These are phyloP conservation scores for Melanitta fusca DNA, from an alignment of 2,797 vertebrate species.

Conservation along the genomic window DNA sequence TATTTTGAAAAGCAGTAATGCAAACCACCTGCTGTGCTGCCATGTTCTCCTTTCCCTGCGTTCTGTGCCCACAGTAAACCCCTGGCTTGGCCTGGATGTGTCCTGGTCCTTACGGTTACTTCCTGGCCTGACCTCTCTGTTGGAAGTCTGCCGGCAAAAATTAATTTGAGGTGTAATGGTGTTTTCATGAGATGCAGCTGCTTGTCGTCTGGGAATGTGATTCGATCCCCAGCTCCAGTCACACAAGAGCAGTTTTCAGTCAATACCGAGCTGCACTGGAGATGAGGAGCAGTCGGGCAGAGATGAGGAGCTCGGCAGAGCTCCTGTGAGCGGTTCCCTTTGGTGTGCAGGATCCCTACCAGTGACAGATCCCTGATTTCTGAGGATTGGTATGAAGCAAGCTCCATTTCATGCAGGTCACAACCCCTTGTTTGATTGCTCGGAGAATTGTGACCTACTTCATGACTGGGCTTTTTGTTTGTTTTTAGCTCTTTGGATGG, in stretches of 20 bases:
- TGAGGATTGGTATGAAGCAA: background rate
- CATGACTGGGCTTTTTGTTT: background rate
- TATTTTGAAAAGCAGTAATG: background rate
- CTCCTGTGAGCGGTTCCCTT: background rate
- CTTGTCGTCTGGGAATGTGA: background rate
- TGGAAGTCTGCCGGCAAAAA: background rate
- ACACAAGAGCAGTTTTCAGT: background rate
- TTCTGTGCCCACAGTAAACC: rapidly evolving
- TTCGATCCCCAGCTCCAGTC: background rate
- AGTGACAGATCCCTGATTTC: background rate
- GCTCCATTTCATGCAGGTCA: conserved; percentile 29
- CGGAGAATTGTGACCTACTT: conserved; percentile 28
- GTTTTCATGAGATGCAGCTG: background rate
- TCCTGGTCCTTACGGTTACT: background rate
- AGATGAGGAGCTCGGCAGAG: background rate
- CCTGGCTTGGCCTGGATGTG: background rate
- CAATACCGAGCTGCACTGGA: background rate
- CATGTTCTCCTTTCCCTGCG: rapidly evolving
- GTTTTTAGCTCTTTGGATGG: background rate
- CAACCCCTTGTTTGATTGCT: conserved; percentile 28
- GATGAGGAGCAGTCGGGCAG: background rate
- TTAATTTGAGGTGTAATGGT: conserved; percentile 4
- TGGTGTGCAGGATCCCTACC: background rate
- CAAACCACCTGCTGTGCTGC: background rate
- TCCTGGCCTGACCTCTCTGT: background rate